Base-by-base conservation (phyloP, 2,888 invertebrate genomes). In the Nomada hirtipes region DNA sequence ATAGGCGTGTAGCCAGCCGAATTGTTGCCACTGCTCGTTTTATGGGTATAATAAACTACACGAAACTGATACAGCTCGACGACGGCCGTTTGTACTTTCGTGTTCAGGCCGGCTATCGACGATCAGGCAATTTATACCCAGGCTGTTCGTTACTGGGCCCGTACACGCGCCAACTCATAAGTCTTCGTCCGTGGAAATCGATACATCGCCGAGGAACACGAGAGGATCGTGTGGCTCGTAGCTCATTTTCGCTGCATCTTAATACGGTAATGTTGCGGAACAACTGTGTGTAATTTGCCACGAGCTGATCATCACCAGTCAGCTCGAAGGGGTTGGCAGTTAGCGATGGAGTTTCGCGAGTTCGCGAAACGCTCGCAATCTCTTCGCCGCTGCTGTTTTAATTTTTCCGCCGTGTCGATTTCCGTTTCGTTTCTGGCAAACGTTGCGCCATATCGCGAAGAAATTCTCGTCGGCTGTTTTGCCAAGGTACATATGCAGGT, bases 111-210 rank as follows among this genome's bases (percentile, higher is more conserved):
- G 36, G 77, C 78, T 84, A 83, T 86, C 86, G 79, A 52, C 65
- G 83, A 86, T 86, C 86, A 55, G 83, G 57, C 86, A 86, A 86
- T 86, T 86, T 86, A 86, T 86, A 84, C 72, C 59, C 68, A 68
- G 57, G 59, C 57, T 79, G 75, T 86, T 82, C 81, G 86, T 82
- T 81, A 80, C 86, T 11, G 26, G 52, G 29, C 42, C 50, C 59
- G 59, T 63, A 64, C 68, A 23, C 76, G 74, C 74, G 79, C 59
- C 78, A 78, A 80, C 84, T 76, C 74, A 3, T 81, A 79, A 55
- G 73, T 81, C 79, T 81, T 78, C 78, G 71, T 68, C 53, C 52
- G 11, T 59, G 47, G 86, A 53, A 85, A 85, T 85, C 86, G 85
- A 85, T 85, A 79, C 74, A 44, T 78, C 82, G 68, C 18, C 42